phyloP scores from a whole-genome alignment of 2,113 vertebrate genomes.

The Acanthisitta chloris region DNA sequence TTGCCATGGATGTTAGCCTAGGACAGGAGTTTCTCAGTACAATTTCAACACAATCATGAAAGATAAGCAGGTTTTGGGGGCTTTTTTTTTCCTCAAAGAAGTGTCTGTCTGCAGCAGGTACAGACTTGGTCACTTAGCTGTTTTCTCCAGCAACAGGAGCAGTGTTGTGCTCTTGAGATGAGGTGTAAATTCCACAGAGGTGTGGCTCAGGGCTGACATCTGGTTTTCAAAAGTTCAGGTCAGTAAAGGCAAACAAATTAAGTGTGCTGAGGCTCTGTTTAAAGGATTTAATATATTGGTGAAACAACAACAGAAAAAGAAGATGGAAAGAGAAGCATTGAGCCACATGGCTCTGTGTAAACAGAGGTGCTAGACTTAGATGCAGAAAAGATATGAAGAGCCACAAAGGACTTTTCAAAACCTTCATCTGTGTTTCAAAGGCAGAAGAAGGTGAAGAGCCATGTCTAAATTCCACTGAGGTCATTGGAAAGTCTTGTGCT shows the following conservation, averaged over 20 bases:
- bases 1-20: constrained; percentile 20
- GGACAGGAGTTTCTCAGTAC: neutral
- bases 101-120: neutral
- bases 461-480: neutral
- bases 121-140: neutral
- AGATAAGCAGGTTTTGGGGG: no score
- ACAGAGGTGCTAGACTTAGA: neutral
- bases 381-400: neutral
- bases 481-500: constrained; percentile 27
- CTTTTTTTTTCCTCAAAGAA: neutral
- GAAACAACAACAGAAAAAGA: neutral
- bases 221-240: neutral
- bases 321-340: neutral
- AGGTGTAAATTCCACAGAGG: neutral
- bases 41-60: neutral
- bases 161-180: neutral
- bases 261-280: neutral
- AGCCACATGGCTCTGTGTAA: neutral
- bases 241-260: neutral
- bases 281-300: neutral
- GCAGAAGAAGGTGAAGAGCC: neutral
- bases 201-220: neutral
- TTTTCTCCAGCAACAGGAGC: neutral
- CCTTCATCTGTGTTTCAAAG: neutral
- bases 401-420: neutral